Base-by-base conservation (phyloP, 1,140 invertebrate genomes). In the Acromyrmex charruanus region DNA sequence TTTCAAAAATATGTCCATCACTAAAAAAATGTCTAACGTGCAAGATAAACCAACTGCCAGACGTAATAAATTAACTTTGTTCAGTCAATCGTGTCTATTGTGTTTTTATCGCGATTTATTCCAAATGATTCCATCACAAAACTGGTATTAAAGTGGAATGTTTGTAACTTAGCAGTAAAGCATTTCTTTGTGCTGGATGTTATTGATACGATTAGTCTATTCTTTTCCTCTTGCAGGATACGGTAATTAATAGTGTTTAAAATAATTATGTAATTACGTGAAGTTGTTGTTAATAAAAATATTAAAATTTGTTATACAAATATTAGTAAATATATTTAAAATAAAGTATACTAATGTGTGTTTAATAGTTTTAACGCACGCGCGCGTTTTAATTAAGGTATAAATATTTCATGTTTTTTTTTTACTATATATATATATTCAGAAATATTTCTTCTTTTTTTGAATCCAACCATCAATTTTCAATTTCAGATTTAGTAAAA, bases 1-100 rank as follows among this genome's bases (percentile, higher is more conserved):
- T 55, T 81, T 14, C 21, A 44, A 1, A 71, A 28, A 28, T 58
- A 44, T 18, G 16, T 9, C 7, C 28, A 39, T 68, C n/a, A 16
- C 4, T 28, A 53, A 44, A 25, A 44, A 39, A 16, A 53, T 35
- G n/a, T 31, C 0, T 2, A 12, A 39, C 31, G 25, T 1, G 1
- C 18, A 59, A 28, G 21, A 9, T 28, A 16, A 69, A 21, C 2
- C 21, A 58, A 18, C 9, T 25, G 4, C 1, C 31, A 55, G 51
- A 81, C 21, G 18, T 66, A 53, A 44, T 44, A 71, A 59, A 71
- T 81, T 55, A 58, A 31, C n/a, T 31, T 59, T 49, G 71, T 58
- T 58, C 49, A 12, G 12, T 2, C n/a, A 6, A 44, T 18, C 3
- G 2, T 65, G 10, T 39, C 21, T n/a, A 31, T 80, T 28, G 3